Percentiles rank a stretch among this genome's conserved stretches.
These are phyloP conservation scores for Nipponacmea schrenckii DNA, from an alignment of 2,888 invertebrate species.

Conservation along the genomic window DNA sequence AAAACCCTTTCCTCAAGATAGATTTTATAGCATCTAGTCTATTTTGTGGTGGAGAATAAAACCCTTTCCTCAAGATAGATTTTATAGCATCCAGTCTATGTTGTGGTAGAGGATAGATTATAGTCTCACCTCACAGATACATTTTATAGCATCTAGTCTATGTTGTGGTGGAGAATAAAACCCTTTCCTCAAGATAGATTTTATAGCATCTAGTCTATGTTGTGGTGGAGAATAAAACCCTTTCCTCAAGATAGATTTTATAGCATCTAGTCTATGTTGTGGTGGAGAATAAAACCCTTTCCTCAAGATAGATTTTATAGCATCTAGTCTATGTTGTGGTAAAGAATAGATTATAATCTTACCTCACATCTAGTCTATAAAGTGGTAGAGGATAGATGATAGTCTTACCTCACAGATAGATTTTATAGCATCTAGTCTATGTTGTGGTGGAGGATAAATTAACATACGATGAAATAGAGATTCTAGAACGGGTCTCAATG, in stretches of 20 bases:
- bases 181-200: too few species aligned
- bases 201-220: too few species aligned
- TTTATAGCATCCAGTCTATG: constrained; percentile 87
- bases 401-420: constrained; percentile 78
- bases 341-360: too few species aligned
- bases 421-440: constrained; percentile 85
- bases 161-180: too few species aligned
- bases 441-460: constrained; percentile 85
- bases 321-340: too few species aligned
- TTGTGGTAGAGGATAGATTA: constrained; percentile 85
- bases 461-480: constrained; percentile 93
- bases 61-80: constrained; percentile 77
- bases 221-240: too few species aligned
- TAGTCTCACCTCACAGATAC: constrained; percentile 77
- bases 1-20: constrained; percentile 77
- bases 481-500: constrained; percentile 86
- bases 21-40: constrained; percentile 86
- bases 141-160: constrained; percentile 57
- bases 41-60: constrained; percentile 87
- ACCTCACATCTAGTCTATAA: too few species aligned
- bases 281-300: too few species aligned
- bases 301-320: too few species aligned
- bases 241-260: too few species aligned
- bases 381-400: too few species aligned
- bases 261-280: too few species aligned